Base-by-base conservation (phyloP, 2,797 vertebrate genomes). In the Typhlichthys subterraneus region DNA sequence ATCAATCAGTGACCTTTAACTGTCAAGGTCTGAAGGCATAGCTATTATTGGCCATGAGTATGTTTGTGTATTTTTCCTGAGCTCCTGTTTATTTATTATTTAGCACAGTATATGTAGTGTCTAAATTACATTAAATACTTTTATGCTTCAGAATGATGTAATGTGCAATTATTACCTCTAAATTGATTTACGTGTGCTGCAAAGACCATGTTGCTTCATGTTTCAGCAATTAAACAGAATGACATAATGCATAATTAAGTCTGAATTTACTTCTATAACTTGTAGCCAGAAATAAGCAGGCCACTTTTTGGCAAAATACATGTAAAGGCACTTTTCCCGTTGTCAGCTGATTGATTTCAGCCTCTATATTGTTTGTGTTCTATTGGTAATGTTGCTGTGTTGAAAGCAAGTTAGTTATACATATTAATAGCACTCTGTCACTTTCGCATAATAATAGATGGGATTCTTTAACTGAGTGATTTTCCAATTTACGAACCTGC, bases 401-500 rank as follows among this genome's bases (percentile, higher is more conserved):
- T 42, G 38, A 45, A 2, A 6, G 2, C 14, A 1, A 11, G 61
- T 67, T 58, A 9, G 67, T 48, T 61, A 63, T 60, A 68, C 60
- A 76, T 55, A 46, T n/a, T 13, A 3, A 11, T n/a, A n/a, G 5
- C 61, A 15, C 55, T 67, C 7, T 42, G 38, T 10, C 9, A 9
- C 38, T 42, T 42, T 42, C 7, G 8, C 8, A 2, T 1, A 42
- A 42, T 42, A 42, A 42, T 42, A 42, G 47, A 12, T 12, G 47
- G 47, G 19, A 29, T 11, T 42, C 52, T 60, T 45, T 63, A 75
- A 84, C 70, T 70, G 61, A 69, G 56, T 65, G 61, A 14, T 58
- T 75, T 73, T 63, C 50, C 33, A 31, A 72, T 76, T 64, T 52
- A 29, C 59, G 75, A 29, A 62, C 58, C 42, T 65, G 85, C 82